These are phyloP conservation scores for Mayetiola destructor DNA, from an alignment of 2,888 invertebrate species.

Conservation along the genomic window DNA sequence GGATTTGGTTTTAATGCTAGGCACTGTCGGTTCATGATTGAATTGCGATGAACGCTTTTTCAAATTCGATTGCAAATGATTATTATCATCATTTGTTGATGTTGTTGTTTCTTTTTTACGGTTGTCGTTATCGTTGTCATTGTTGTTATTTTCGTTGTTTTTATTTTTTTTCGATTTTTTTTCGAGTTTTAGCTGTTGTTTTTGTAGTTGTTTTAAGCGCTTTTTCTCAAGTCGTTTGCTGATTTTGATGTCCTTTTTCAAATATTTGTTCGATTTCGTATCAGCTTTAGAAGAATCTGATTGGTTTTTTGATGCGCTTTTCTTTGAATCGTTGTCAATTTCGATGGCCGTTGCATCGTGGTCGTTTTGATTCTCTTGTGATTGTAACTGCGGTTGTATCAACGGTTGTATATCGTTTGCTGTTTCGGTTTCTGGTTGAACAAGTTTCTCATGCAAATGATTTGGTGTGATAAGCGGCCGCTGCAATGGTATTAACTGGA, in stretches of 20 bases:
- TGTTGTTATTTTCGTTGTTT: neutral
- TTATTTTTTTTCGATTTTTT: neutral
- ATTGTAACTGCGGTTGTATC: neutral
- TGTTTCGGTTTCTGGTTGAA: conserved; percentile 13
- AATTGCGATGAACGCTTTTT: neutral
- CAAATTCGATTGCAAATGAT: conserved; percentile 8
- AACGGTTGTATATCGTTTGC: neutral
- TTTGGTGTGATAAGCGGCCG: conserved; percentile 13
- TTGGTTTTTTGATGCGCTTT: neutral
- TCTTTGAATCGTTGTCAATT: neutral
- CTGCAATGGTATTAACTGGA: conserved; percentile 14
- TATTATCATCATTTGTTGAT: neutral
- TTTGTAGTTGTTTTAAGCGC: conserved; percentile 13
- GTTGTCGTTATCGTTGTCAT: neutral
- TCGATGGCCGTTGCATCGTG: neutral
- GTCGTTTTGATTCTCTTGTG: neutral
- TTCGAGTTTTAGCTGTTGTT: conserved; percentile 1
- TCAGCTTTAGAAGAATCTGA: neutral
- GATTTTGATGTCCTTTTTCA: conserved; percentile 4
- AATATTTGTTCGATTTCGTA: neutral
- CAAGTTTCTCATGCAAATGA: conserved; percentile 13
- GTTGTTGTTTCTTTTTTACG: neutral
- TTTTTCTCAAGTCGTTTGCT: conserved; percentile 10
- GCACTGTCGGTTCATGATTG: neutral
- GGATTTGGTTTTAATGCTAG: neutral